A percentile compares a stretch with the other conserved stretches of the same genome.
Evolutionary conservation across 1,140 invertebrate genomes (phyloP).

Genomic region (Aphidius gifuensis): DNA sequence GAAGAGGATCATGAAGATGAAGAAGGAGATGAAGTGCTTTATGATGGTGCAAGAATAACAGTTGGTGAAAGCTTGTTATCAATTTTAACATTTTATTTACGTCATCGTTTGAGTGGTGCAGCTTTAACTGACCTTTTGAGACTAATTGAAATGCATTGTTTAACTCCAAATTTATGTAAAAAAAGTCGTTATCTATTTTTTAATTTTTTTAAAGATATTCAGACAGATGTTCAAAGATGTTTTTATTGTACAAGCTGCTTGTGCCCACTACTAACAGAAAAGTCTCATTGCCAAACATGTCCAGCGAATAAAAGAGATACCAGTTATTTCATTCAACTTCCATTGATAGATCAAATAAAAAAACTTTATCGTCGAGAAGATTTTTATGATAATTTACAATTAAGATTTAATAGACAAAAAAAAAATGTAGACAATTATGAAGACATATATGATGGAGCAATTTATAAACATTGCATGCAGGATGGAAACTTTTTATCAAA

Average conservation of each 20-base stretch:
- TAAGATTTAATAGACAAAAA: constrained; percentile 4
- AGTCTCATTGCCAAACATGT: constrained; percentile 2
- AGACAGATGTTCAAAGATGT: constrained; percentile 3
- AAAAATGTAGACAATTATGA: neutral
- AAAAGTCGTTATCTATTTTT: neutral
- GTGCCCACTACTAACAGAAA: neutral
- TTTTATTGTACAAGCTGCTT: constrained; percentile 7
- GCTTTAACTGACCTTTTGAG: neutral
- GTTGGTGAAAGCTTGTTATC: constrained; percentile 6
- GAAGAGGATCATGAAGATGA: neutral
- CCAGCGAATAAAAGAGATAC: neutral
- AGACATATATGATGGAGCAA: constrained; percentile 19
- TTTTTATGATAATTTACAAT: constrained; percentile 3
- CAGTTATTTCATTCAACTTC: constrained; percentile 9
- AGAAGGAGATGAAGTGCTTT: too few species aligned
- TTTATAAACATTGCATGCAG: neutral
- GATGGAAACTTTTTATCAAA: neutral
- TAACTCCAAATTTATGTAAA: neutral
- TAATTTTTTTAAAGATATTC: constrained; percentile 4
- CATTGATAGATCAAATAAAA: neutral
- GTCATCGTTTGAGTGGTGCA: neutral
- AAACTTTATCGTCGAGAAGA: neutral
- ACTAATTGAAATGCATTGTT: constrained; percentile 3
- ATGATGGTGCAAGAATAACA: neutral
- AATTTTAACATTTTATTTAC: constrained; percentile 3